phyloP scores from a whole-genome alignment of 2,797 vertebrate genomes.

The Tenualosa thibaudeaui region DNA sequence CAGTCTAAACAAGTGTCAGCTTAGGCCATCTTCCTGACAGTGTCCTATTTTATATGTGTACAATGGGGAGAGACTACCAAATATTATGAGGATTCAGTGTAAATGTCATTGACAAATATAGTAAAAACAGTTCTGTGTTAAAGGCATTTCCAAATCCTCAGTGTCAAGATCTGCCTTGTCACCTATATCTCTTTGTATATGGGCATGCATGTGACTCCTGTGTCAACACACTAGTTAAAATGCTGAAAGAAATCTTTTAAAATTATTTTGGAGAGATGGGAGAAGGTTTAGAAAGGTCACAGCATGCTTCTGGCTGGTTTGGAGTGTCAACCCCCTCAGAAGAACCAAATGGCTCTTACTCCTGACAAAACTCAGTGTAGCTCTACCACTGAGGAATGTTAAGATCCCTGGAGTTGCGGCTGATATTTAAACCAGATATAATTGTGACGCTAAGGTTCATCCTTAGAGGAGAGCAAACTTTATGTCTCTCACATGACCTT shows the following conservation, averaged over 20 bases:
- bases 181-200: not conserved
- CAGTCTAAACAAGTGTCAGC: not conserved
- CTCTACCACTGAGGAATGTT: conserved; percentile 33
- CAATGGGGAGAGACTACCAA: not conserved
- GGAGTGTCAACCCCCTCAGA: conserved; percentile 36
- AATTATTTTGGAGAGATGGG: not conserved
- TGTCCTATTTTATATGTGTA: not conserved
- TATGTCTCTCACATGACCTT: conserved; percentile 60
- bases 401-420: conserved; percentile 52
- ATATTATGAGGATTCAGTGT: not conserved
- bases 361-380: conserved; percentile 47
- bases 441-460: conserved; percentile 61
- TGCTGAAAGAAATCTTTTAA: not conserved
- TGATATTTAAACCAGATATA: conserved; percentile 62
- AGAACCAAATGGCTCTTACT: conserved; percentile 59
- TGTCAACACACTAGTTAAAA: not conserved
- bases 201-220: not conserved
- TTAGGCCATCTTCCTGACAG: not conserved
- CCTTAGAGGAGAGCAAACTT: conserved; percentile 49
- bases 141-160: not conserved
- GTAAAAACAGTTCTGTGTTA: not conserved
- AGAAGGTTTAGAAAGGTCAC: conserved; percentile 29
- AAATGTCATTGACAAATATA: not conserved
- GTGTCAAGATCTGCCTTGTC: not conserved
- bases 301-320: conserved; percentile 42